Evolutionary conservation across 2,888 invertebrate genomes (phyloP), one percentile per base, ranked within the genome.

Genomic region (Tetragnatha montana): DNA sequence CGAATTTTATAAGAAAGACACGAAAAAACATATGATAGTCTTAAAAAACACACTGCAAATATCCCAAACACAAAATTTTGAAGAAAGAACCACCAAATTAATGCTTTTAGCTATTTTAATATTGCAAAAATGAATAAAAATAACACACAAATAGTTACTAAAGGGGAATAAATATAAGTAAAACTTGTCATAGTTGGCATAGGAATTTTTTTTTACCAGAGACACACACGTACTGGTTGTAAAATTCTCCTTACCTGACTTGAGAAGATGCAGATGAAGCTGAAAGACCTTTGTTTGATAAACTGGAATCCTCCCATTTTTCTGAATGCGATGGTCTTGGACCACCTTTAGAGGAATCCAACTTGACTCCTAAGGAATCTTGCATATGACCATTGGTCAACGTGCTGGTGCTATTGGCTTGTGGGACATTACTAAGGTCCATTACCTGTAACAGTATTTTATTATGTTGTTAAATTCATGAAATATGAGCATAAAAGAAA

Each of bases 331-430:
- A 74, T 6, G 69, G 49, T 73, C 89, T 89, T 6, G 76, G 76
- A 14, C 73, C 80, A 19, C 68, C 21, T 51, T 89, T 89, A 4
- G 85, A 70, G 22, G 89, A 81, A 69, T 89, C 89, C 50, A 89
- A 60, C 22, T 89, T 89, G 1, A 89, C 78, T 4, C 79, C 81
- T 3, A 85, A 21, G 8, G 81, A 71, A 4, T 89, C 85, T 22
- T 78, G 86, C 51, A 89, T 8, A 21, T 89, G 89, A 1, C 89
- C 89, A n/a, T 89, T 89, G 19, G 78, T 89, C 8, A 89, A 10
- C 10, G 21, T 47, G n/a, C 21, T 82, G 7, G 81, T 50, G 19
- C 47, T 86, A 35, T 81, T 76, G 8, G n/a, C 79, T 12, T 49
- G 80, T 8, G 51, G 81, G 14, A 86, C 81, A 19, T 22, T 89